These are phyloP conservation scores for Heteropelma amictum DNA, from an alignment of 2,888 invertebrate genomes.

Conservation along the genomic window DNA sequence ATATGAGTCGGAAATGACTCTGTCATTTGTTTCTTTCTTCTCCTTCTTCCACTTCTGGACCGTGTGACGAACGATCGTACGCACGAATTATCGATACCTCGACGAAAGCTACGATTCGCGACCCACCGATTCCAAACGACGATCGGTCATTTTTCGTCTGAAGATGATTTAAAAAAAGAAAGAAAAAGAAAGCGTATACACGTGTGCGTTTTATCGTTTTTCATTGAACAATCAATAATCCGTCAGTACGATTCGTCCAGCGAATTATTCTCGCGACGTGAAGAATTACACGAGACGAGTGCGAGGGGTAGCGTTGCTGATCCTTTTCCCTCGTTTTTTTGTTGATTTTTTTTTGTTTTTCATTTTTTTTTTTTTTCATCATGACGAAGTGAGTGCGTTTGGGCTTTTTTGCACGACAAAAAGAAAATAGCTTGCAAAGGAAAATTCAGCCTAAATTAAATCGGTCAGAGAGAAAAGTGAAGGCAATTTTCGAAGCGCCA, in stretches of 20 bases:
- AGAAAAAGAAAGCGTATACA: no score
- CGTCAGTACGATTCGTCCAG: slow-evolving; percentile 8
- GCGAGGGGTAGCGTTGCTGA: neutral
- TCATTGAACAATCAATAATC: neutral
- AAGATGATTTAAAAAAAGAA: no score
- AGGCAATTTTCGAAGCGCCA: neutral
- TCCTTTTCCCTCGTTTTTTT: neutral
- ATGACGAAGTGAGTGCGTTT: neutral
- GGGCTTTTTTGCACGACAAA: neutral
- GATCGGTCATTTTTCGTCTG: neutral
- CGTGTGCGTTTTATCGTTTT: neutral
- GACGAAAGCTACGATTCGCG: neutral
- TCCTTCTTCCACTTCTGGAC: neutral
- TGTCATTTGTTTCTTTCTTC: neutral
- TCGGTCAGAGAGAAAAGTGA: neutral
- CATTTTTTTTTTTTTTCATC: no score
- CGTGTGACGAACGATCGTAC: neutral
- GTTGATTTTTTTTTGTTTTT: slow-evolving; percentile 2
- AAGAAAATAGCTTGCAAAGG: neutral
- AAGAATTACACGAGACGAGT: neutral
- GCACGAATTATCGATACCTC: slow-evolving; percentile 9
- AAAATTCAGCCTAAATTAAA: neutral
- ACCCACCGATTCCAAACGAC: no score
- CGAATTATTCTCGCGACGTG: neutral
- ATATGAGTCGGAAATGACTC: slow-evolving; percentile 15